phyloP scores from a whole-genome alignment of 2,888 invertebrate genomes.

The Lithophane ornitopus region DNA sequence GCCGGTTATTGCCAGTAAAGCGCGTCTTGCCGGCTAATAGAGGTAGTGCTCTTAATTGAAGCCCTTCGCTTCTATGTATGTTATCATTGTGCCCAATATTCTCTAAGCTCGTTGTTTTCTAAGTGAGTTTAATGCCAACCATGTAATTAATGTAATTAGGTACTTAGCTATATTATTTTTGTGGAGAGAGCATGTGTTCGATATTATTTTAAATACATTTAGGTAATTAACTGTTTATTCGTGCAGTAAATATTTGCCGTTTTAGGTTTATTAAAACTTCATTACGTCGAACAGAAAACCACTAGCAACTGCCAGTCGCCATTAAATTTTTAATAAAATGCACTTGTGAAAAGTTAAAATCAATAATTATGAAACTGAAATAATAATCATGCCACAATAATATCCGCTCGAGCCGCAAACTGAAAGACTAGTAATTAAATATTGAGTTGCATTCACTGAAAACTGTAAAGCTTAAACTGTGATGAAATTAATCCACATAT shows the following conservation, averaged over 20 bases:
- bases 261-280: not conserved
- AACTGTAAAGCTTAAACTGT: constrained; percentile 56
- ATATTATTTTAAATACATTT: not conserved
- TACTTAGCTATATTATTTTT: not conserved
- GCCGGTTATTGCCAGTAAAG: constrained; percentile 76
- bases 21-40: constrained; percentile 79
- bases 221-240: not conserved
- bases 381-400: constrained; percentile 23
- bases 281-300: not conserved
- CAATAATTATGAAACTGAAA: not conserved
- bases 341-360: not conserved
- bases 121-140: constrained; percentile 27
- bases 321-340: not conserved
- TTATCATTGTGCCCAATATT: constrained; percentile 62
- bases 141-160: constrained; percentile 8
- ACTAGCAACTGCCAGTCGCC: not conserved
- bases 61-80: constrained; percentile 74
- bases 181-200: not conserved
- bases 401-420: constrained; percentile 19
- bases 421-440: constrained; percentile 55
- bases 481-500: constrained; percentile 70
- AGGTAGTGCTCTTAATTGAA: constrained; percentile 82
- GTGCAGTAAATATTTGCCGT: not conserved
- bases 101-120: constrained; percentile 51
- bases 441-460: constrained; percentile 44